These are phyloP conservation scores for Coboldia fuscipes DNA, from an alignment of 1,140 invertebrate species.

Conservation along the genomic window DNA sequence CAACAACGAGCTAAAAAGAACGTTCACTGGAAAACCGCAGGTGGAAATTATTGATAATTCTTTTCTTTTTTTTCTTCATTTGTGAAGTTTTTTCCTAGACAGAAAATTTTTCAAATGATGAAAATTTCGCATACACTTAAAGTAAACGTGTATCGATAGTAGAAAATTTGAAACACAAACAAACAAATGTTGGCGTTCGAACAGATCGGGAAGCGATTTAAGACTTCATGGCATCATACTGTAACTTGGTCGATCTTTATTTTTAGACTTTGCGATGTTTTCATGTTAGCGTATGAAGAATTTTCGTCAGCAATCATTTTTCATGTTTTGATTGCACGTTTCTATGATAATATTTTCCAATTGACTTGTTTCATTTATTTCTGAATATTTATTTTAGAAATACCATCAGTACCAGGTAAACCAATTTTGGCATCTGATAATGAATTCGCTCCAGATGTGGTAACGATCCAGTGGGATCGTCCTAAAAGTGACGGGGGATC, in stretches of 20 bases:
- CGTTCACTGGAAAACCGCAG: slow-evolving; percentile 47
- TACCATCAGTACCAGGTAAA: slow-evolving; percentile 52
- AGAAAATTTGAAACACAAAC: too few relatives aligned
- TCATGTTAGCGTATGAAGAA: not conserved
- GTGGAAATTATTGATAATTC: too few relatives aligned
- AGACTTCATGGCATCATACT: slow-evolving; percentile 7
- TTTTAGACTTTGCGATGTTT: not conserved
- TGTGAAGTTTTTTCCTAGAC: too few relatives aligned
- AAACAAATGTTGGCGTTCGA: too few relatives aligned
- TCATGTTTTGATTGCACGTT: not conserved
- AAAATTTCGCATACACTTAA: too few relatives aligned
- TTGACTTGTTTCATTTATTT: too few relatives aligned
- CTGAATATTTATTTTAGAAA: slow-evolving; percentile 33
- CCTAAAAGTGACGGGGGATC: slow-evolving; percentile 71
- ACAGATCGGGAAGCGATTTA: too few relatives aligned
- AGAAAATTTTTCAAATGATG: too few relatives aligned
- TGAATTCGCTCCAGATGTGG: slow-evolving; percentile 56
- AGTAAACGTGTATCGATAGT: too few relatives aligned
- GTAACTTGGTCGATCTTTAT: not conserved
- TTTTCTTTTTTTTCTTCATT: too few relatives aligned
- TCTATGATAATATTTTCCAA: not conserved
- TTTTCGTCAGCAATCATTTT: not conserved
- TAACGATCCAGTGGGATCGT: slow-evolving; percentile 67
- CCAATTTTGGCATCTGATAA: slow-evolving; percentile 44
- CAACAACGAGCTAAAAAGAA: slow-evolving; percentile 29